Evolutionary conservation across 2,113 vertebrate genomes (phyloP).

Genomic region (Pseudorasbora parva): DNA sequence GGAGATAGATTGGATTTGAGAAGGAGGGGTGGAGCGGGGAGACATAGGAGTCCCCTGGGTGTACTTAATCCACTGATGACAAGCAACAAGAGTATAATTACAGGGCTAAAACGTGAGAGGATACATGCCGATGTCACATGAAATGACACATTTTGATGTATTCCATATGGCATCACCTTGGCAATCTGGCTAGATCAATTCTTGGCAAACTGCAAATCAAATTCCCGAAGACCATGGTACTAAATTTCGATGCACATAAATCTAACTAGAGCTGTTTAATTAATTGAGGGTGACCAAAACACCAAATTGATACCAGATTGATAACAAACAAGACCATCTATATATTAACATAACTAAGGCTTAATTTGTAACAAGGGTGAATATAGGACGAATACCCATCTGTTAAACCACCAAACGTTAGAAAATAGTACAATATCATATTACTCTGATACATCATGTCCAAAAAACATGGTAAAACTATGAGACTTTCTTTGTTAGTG

Average conservation of each 20-base stretch:
- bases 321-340: not conserved
- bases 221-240: constrained; percentile 2
- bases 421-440: not conserved
- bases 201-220: not conserved
- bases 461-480: not conserved
- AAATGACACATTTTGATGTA: constrained; percentile 59
- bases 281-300: constrained; percentile 17
- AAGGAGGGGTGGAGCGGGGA: constrained; percentile 26
- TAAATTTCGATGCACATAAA: not conserved
- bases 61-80: constrained; percentile 24
- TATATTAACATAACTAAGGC: not conserved
- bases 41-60: constrained; percentile 18
- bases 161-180: constrained; percentile 52
- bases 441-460: not conserved
- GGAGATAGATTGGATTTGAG: not conserved
- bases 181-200: constrained; percentile 35
- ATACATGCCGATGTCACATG: constrained; percentile 47
- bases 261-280: not conserved
- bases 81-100: constrained; percentile 48
- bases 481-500: not conserved
- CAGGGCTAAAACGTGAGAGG: constrained; percentile 38
- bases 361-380: constrained; percentile 7
- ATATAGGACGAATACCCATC: not conserved
- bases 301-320: constrained; percentile 17
- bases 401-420: not conserved